A percentile compares a stretch with the other conserved stretches of the same genome.
Evolutionary conservation across 30 jellyfish, hydroid and myxozoan genomes (phyloP).

Genomic region (Chironex yamaguchii): DNA sequence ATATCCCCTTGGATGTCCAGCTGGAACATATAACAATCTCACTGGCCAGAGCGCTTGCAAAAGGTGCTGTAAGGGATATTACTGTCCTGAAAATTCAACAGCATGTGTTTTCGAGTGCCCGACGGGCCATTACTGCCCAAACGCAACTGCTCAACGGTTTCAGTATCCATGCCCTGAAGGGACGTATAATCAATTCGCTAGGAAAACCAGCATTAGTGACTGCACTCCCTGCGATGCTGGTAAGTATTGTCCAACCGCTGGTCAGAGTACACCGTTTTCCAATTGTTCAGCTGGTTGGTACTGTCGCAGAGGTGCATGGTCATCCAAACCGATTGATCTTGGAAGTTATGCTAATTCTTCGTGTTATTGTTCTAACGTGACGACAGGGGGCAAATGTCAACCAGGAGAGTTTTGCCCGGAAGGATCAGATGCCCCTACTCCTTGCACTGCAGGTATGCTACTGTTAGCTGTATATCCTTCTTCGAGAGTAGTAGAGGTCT

Average conservation of each 20-base stretch:
- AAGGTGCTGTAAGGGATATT: slow-evolving; percentile 81
- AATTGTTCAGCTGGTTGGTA: slow-evolving; percentile 92
- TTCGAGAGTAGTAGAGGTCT: not conserved
- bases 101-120: slow-evolving; percentile 77
- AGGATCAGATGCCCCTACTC: slow-evolving; percentile 78
- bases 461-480: not conserved
- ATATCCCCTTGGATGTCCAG: slow-evolving; percentile 84
- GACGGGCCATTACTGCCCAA: slow-evolving; percentile 79
- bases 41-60: slow-evolving; percentile 88
- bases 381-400: slow-evolving; percentile 95
- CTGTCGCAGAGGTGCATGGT: slow-evolving; percentile 89
- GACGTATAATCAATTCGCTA: slow-evolving; percentile 69
- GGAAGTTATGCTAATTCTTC: slow-evolving; percentile 73
- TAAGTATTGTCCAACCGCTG: slow-evolving; percentile 83
- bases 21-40: slow-evolving; percentile 84
- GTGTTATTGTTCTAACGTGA: slow-evolving; percentile 79
- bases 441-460: slow-evolving; percentile 82
- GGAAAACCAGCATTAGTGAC: slow-evolving; percentile 59
- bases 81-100: slow-evolving; percentile 91
- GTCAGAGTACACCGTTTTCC: slow-evolving; percentile 64
- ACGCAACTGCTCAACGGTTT: slow-evolving; percentile 65
- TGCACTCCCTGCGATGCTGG: slow-evolving; percentile 93
- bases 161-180: slow-evolving; percentile 90
- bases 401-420: slow-evolving; percentile 87
- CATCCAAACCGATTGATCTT: slow-evolving; percentile 79